A percentile compares a stretch with the other conserved stretches of the same genome.
Evolutionary conservation across 2,797 vertebrate genomes (phyloP).

Genomic region (Halcyon chelicuti): DNA sequence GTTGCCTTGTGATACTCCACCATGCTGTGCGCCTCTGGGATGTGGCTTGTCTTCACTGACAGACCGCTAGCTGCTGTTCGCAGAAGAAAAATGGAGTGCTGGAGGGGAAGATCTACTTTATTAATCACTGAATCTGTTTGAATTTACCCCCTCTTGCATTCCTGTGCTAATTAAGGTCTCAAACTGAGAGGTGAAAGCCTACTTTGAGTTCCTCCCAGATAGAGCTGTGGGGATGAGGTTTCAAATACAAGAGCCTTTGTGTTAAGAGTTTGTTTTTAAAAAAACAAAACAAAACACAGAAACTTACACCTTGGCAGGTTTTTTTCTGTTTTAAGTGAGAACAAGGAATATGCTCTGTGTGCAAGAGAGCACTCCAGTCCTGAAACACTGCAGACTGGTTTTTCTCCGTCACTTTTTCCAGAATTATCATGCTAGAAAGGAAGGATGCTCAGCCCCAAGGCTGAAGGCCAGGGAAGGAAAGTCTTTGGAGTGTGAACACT

Average conservation of each 20-base stretch:
- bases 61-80: not conserved
- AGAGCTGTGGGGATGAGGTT: not conserved
- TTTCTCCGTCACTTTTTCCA: not conserved
- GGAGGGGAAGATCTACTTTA: not conserved
- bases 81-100: rapidly evolving
- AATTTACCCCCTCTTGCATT: not conserved
- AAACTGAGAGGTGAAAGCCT: not conserved
- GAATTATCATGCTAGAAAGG: rapidly evolving
- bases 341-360: not conserved
- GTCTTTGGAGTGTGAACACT: rapidly evolving
- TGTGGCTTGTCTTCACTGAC: not conserved
- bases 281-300: not conserved
- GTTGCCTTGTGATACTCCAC: not conserved
- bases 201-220: not conserved
- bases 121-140: not conserved
- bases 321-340: not conserved
- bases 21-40: not conserved
- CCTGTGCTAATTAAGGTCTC: not conserved
- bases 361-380: not conserved
- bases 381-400: not conserved
- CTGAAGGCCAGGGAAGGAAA: not conserved
- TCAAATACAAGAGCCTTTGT: not conserved
- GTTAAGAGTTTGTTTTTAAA: not conserved
- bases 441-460: not conserved
- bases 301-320: not conserved